These are phyloP conservation scores for Saccopteryx leptura DNA, from an alignment of 2,113 vertebrate species.

Conservation along the genomic window DNA sequence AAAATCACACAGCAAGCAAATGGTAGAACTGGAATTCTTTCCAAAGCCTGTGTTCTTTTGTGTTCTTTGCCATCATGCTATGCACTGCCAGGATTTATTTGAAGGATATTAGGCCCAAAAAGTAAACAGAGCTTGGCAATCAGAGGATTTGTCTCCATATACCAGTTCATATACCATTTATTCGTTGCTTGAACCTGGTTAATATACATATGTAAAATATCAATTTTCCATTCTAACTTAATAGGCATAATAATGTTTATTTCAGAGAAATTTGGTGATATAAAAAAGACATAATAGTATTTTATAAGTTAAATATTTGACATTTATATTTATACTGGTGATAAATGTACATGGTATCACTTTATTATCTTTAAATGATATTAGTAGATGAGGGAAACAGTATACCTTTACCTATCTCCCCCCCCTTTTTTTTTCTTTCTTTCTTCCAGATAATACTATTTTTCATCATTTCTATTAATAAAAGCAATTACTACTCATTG, in stretches of 20 bases:
- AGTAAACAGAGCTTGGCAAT: background rate
- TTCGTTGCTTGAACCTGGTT: background rate
- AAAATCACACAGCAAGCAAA: background rate
- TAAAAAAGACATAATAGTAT: background rate
- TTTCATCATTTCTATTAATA: background rate
- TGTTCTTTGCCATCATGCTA: background rate
- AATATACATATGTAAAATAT: background rate
- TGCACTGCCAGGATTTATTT: background rate
- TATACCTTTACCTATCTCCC: background rate
- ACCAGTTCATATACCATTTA: background rate
- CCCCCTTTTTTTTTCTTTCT: background rate
- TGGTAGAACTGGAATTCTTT: background rate
- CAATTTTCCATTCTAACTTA: background rate
- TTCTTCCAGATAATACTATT: background rate
- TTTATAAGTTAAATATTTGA: slow-evolving; percentile 13
- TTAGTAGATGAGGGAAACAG: background rate
- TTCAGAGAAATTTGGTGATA: background rate
- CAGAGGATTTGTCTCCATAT: background rate
- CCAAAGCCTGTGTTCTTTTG: background rate
- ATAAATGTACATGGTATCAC: background rate
- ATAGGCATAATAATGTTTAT: background rate
- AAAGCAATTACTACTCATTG: background rate
- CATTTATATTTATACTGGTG: background rate
- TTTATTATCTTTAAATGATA: background rate
- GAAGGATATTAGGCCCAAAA: background rate